A percentile compares a stretch with the other conserved stretches of the same genome.
phyloP scores from a whole-genome alignment of 2,797 vertebrate species.

The Ctenopoma kingsleyae region DNA sequence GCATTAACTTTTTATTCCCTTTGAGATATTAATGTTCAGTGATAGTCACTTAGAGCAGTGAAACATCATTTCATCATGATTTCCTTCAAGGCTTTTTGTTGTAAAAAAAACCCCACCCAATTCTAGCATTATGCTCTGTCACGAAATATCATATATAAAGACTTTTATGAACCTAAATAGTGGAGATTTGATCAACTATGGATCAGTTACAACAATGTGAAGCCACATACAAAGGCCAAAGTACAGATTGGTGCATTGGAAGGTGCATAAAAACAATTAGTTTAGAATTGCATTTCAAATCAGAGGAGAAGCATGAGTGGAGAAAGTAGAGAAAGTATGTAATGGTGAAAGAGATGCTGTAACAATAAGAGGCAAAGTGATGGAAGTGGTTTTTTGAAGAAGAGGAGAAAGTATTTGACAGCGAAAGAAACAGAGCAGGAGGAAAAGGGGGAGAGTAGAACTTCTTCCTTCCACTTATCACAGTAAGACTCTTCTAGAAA shows the following conservation, averaged over 20 bases:
- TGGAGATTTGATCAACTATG: neutral
- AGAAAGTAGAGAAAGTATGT: slow-evolving; percentile 31
- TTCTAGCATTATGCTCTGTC: neutral
- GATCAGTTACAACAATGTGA: neutral
- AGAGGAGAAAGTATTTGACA: slow-evolving; percentile 4
- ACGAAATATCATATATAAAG: no score
- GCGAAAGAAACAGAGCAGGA: slow-evolving; percentile 4
- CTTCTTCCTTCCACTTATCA: slow-evolving; percentile 32
- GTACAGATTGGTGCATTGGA: neutral
- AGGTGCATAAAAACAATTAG: neutral
- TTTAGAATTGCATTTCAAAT: neutral
- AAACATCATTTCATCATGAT: neutral
- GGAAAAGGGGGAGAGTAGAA: slow-evolving; percentile 1
- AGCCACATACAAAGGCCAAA: neutral
- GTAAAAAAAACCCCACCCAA: neutral
- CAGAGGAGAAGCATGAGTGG: neutral
- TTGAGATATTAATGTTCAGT: no score
- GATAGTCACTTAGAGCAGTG: slow-evolving; percentile 8
- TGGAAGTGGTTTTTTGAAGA: slow-evolving; percentile 27
- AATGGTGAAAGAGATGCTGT: slow-evolving; percentile 45
- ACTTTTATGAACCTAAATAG: neutral
- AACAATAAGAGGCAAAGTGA: slow-evolving; percentile 45
- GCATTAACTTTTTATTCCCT: no score
- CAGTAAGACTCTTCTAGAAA: slow-evolving; percentile 18
- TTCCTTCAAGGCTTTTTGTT: neutral